Base-by-base conservation (phyloP, 2,797 vertebrate genomes). In the Remorina albescens region DNA sequence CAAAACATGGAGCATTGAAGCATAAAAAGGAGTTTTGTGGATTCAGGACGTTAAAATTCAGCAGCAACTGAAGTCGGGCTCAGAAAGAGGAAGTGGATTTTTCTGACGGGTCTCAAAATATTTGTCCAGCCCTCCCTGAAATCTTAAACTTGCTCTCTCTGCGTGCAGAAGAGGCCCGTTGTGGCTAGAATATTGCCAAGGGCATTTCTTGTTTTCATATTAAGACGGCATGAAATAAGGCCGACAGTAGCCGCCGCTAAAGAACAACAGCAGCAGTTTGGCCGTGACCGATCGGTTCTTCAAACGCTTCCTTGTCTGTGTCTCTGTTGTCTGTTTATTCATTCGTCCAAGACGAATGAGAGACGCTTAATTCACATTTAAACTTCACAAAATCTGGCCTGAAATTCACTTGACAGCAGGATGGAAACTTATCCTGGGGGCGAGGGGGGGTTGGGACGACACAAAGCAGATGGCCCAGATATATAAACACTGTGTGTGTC, bases 221-320 rank as follows among this genome's bases (percentile, higher is more conserved):
- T 80, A 76, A 82, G 74, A 82, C 68, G 77, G 81, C 81, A 67
- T 82, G 74, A 85, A 82, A 82, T 68, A 86, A 75, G 66, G 60
- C 66, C 41, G 51, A 74, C 78, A 83, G 72, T 71, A 67, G 78
- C 70, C 59, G 59, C 32, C 50, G 36, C 69, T 78, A 77, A 75
- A 68, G 76, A 79, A 86, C 67, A 82, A 74, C 76, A 71, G 6
- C 47, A 65, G 74, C 69, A 47, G 61, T 78, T 74, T 74, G 62
- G 26, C 42, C 34, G 1, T 76, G 78, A 83, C 70, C 12, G 74
- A 83, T 72, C n/a, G 57, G 11, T 51, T 71, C 60, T 71, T 80
- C 76, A 57, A 79, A 81, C 62, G 32, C 70, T 56, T 56, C 57
- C 59, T 55, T 63, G 36, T 76, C 47, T 67, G 49, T 2, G 12